Evolutionary conservation across 2,888 invertebrate species (phyloP), one percentile per base, ranked within the genome.

Genomic region (Melanostoma scalare): DNA sequence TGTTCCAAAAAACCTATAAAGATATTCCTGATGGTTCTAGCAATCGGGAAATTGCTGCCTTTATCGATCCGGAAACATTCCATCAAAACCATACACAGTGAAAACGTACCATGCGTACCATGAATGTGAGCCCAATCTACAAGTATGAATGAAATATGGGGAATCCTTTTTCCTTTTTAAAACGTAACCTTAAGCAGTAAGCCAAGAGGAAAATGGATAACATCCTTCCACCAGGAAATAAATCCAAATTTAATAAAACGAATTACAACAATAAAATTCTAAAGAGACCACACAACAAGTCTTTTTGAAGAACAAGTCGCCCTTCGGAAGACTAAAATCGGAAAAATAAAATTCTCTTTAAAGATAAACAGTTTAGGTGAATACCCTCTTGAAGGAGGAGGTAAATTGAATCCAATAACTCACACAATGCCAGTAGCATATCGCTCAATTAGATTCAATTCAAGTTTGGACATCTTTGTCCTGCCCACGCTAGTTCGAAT

Each of bases 371-470:
- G 35, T 52, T 50, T 67, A 38, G 67, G 50, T 53, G 44, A 61
- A 61, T 46, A 61, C 46, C 46, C 35, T 33, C 52, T 60, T 35
- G 33, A 36, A 38, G 36, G 10, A 46, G 44, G 10, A 44, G 30
- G n/a, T 30, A 55, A 48, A 48, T 10, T 46, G 46, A 46, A 60
- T 61, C 44, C 38, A 76, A 69, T 76, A 69, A 69, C 55, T 35
- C 48, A 61, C 36, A 48, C 53, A 61, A 36, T 53, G 10, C 61
- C 35, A n/a, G 38, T n/a, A 67, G 58, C 63, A 60, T 73, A 60
- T 73, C 78, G 68, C 78, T 74, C 78, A 79, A 78, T 79, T 79
- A 78, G 44, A 38, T 42, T 40, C 71, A 72, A 77, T 60, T 78
- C 58, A 58, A 40, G 50, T 58, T 42, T 52, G 36, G 44, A 78